Conservation (phyloP, 2,113 vertebrate species). For the Toxotes chatareus region DNA sequence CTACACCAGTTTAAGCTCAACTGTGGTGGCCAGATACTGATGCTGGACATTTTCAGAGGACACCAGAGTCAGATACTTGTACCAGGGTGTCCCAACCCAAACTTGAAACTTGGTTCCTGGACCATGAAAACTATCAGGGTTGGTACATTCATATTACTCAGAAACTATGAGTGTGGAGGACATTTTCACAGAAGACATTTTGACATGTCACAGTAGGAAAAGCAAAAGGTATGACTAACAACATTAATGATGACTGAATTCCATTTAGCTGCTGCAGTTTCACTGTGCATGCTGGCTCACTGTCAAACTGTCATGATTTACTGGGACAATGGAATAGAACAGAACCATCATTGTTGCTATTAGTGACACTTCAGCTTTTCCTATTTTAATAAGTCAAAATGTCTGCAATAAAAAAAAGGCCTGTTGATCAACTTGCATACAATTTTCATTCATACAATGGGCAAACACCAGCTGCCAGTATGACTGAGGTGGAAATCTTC, state of each 20-base stretch:
- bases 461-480: no score
- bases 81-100: no score
- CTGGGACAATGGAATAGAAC: not conserved
- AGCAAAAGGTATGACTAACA: not conserved
- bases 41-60: slow-evolving; percentile 60
- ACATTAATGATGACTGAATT: not conserved
- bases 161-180: not conserved
- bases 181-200: not conserved
- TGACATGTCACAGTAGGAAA: not conserved
- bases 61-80: not conserved
- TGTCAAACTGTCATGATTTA: not conserved
- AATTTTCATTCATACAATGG: no score
- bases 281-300: not conserved
- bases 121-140: no score
- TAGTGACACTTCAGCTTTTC: no score
- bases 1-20: slow-evolving; percentile 52
- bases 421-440: no score
- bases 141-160: no score
- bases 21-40: slow-evolving; percentile 32
- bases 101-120: no score
- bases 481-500: no score
- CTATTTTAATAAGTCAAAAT: not conserved
- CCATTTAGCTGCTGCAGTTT: not conserved
- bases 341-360: not conserved
- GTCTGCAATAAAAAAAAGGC: no score